These are phyloP conservation scores for Philypnodon macrostomus DNA, from an alignment of 2,797 vertebrate genomes.

Conservation along the genomic window DNA sequence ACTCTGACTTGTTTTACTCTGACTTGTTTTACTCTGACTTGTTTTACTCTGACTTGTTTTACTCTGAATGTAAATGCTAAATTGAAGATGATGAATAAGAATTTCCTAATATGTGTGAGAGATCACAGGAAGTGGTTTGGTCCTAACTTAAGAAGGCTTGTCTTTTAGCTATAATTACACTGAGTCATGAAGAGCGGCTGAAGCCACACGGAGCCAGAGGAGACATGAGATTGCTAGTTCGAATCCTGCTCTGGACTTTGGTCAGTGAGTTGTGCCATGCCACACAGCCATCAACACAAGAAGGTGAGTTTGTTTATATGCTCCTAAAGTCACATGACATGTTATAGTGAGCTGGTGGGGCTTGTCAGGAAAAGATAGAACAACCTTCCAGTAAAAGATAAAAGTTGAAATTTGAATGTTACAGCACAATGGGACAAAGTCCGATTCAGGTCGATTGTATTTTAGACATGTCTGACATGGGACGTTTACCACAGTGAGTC, in stretches of 20 bases:
- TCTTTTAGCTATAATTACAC: constrained; percentile 1
- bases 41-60: too few species aligned
- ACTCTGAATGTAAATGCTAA: too few species aligned
- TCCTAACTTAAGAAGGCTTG: constrained; percentile 5
- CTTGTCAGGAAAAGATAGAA: constrained; percentile 1
- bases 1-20: too few species aligned
- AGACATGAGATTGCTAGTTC: constrained; percentile 12
- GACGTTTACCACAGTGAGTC: too few species aligned
- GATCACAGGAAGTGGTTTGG: not conserved
- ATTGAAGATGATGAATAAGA: not conserved
- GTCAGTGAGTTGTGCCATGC: constrained; percentile 14
- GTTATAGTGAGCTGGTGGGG: too few species aligned
- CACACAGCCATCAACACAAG: constrained; percentile 16
- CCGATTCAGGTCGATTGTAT: not conserved
- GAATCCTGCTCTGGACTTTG: constrained; percentile 20
- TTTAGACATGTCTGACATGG: too few species aligned
- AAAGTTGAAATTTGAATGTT: not conserved
- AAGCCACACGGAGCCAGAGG: not conserved
- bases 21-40: too few species aligned
- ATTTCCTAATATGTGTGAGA: not conserved
- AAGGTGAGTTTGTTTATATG: constrained; percentile 43
- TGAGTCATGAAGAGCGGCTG: constrained; percentile 6
- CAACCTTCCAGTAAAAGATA: constrained; percentile 3
- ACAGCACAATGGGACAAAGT: not conserved
- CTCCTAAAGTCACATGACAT: not conserved